phyloP scores from a whole-genome alignment of 2,888 invertebrate genomes.

The Celastrina argiolus region DNA sequence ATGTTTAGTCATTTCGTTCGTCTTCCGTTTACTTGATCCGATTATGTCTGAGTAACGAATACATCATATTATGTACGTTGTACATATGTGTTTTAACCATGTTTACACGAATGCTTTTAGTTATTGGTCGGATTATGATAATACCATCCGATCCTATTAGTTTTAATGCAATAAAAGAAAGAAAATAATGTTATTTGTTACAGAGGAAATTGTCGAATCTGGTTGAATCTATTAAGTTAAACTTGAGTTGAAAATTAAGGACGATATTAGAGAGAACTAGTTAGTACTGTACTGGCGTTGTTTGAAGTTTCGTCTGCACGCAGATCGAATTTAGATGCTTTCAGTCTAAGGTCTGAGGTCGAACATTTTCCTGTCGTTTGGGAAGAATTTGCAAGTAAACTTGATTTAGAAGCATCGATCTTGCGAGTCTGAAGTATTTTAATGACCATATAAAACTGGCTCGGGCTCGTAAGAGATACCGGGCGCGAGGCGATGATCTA shows the following conservation, averaged over 20 bases:
- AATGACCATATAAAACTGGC: constrained; percentile 22
- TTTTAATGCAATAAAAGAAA: constrained; percentile 2
- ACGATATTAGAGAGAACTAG: too few relatives aligned
- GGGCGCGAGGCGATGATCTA: constrained; percentile 32
- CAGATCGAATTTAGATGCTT: background rate
- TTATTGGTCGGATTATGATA: background rate
- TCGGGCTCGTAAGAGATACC: constrained; percentile 19
- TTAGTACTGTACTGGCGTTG: too few relatives aligned
- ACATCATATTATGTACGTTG: background rate
- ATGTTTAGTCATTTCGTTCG: constrained; percentile 10
- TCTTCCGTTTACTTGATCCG: constrained; percentile 19
- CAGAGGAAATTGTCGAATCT: background rate
- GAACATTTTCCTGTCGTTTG: background rate
- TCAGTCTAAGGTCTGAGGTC: background rate
- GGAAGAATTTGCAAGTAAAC: background rate
- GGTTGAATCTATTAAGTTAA: background rate
- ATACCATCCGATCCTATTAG: background rate
- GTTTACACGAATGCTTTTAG: background rate
- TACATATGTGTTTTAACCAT: background rate
- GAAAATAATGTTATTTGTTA: background rate
- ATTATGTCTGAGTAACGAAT: constrained; percentile 12
- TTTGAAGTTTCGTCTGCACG: too few relatives aligned
- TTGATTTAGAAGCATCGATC: background rate
- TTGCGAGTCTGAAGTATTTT: constrained; percentile 17
- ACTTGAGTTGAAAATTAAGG: too few relatives aligned